Evolutionary conservation across 2,888 invertebrate species (phyloP).

Genomic region (Atrina japonica): DNA sequence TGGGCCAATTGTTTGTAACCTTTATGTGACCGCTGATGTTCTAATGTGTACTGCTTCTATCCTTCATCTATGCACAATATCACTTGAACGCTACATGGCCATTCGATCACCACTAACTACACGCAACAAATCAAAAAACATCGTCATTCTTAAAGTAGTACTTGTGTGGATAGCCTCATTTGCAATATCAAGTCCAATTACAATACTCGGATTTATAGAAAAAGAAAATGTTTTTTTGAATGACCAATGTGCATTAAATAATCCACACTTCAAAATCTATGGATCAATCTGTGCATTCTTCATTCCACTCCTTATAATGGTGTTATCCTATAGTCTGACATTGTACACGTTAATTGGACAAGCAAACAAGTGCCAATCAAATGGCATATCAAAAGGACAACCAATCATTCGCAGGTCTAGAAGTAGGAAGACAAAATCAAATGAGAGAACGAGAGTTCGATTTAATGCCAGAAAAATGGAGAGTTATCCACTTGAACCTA

Average conservation of each 20-base stretch:
- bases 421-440: slow-evolving; percentile 55
- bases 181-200: slow-evolving; percentile 81
- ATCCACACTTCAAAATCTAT: slow-evolving; percentile 85
- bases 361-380: slow-evolving; percentile 71
- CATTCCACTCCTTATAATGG: slow-evolving; percentile 96
- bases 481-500: slow-evolving; percentile 48
- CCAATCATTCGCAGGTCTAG: slow-evolving; percentile 73
- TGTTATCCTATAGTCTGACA: slow-evolving; percentile 95
- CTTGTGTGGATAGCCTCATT: slow-evolving; percentile 95
- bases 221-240: slow-evolving; percentile 84
- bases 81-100: slow-evolving; percentile 89
- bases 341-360: slow-evolving; percentile 92
- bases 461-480: slow-evolving; percentile 52
- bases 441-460: slow-evolving; percentile 47
- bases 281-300: slow-evolving; percentile 98
- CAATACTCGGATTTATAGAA: slow-evolving; percentile 82
- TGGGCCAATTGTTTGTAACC: slow-evolving; percentile 81
- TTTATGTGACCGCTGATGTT: slow-evolving; percentile 84
- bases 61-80: slow-evolving; percentile 84
- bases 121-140: slow-evolving; percentile 76
- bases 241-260: slow-evolving; percentile 83
- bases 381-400: slow-evolving; percentile 53
- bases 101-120: slow-evolving; percentile 91
- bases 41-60: slow-evolving; percentile 83
- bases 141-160: slow-evolving; percentile 88